Base-by-base conservation (phyloP, 2,113 vertebrate species). In the Lipophrys pholis region DNA sequence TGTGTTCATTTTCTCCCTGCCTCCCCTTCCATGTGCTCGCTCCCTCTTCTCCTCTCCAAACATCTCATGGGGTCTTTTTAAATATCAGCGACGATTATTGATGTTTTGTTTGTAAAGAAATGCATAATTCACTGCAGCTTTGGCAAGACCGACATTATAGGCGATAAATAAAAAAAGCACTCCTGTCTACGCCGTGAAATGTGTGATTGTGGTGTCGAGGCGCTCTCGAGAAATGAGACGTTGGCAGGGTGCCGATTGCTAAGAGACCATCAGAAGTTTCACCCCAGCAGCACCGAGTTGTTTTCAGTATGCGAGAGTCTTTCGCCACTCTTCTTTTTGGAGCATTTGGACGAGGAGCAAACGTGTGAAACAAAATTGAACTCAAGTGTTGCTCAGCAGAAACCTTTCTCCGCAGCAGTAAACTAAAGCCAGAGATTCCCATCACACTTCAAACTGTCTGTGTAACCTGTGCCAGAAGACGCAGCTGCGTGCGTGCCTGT, bases 1-100 rank as follows among this genome's bases (percentile, higher is more conserved):
- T 86, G 84, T 89, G 86, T 86, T 87, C 46, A 48, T 78, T 81
- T 83, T 80, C 42, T 51, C 64, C 54, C 65, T 60, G 6, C 55
- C 48, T 60, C 68, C 21, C 39, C 67, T 66, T 66, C 30, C 63
- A 52, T 70, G 59, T 74, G 42, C 59, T 78, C 51, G 46, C 67
- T 6, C 45, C 39, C 46, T 63, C 63, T 65, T 30, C 39, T 48
- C 46, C 40, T 38, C 7, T 53, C 21, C 40, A 41, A 16, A 16
- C 7, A n/a, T 69, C 40, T 81, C 58, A 40, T 49, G 21, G 58
- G 55, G 65, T 65, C 56, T 46, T 41, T 39, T 59, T 81, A 30
- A 45, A 54, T 16, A 64, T 68, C 45, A 62, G 17, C 17, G 40
- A 50, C 61, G 50, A 53, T 71, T 71, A 57, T 39, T 64, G 14